Conservation (phyloP, 2,797 vertebrate species). For the Mus caroli region DNA sequence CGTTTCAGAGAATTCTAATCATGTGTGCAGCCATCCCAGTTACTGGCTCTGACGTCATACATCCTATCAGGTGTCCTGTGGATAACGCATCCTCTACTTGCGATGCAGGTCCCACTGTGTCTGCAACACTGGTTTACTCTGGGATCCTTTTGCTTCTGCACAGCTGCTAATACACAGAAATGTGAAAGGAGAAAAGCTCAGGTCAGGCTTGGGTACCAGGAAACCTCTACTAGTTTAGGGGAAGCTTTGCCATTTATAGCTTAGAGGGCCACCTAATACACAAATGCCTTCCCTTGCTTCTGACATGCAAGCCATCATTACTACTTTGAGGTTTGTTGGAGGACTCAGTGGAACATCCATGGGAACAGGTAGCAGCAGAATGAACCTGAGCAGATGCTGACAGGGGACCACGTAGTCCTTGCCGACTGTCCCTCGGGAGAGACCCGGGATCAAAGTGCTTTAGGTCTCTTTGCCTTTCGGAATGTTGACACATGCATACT, state of each 20-base stretch:
- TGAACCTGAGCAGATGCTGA: background rate
- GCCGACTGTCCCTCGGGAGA: background rate
- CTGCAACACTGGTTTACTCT: background rate
- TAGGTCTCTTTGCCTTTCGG: background rate
- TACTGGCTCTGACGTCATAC: background rate
- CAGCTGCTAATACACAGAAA: background rate
- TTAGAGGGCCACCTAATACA: background rate
- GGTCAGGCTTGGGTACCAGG: background rate
- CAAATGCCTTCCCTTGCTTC: conserved; percentile 16
- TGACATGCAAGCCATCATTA: background rate
- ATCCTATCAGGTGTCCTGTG: background rate
- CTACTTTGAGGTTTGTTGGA: background rate
- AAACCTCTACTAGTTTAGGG: background rate
- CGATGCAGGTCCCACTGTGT: background rate
- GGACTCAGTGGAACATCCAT: conserved; percentile 4
- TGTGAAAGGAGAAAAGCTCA: background rate
- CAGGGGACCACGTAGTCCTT: background rate
- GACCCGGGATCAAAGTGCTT: background rate
- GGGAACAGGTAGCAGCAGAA: background rate
- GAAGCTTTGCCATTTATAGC: background rate
- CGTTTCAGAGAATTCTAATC: background rate
- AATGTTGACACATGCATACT: background rate
- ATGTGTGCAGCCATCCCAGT: background rate
- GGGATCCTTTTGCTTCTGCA: background rate
- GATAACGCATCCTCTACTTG: background rate